Percentiles rank a stretch among this genome's conserved stretches.
Evolutionary conservation across 1,140 invertebrate genomes (phyloP).

Genomic region (Magallana gigas): DNA sequence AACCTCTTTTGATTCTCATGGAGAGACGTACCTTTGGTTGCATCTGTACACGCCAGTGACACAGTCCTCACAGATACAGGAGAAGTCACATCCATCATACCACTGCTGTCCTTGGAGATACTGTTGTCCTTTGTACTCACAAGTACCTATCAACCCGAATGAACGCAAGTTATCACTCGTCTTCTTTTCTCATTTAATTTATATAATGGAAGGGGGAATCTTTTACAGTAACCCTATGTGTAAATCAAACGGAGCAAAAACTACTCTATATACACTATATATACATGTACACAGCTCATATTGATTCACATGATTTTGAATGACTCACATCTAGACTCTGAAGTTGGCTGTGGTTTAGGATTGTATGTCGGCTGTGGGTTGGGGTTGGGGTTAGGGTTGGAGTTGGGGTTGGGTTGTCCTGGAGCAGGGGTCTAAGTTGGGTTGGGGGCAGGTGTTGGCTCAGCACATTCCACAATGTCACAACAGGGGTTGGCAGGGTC

Average conservation of each 20-base stretch:
- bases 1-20: not conserved
- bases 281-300: too few species aligned
- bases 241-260: too few species aligned
- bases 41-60: constrained; percentile 63
- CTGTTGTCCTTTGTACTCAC: constrained; percentile 58
- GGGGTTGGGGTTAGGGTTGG: not conserved
- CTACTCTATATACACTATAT: too few species aligned
- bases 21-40: constrained; percentile 40
- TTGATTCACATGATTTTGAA: too few species aligned
- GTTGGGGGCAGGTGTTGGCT: constrained; percentile 43
- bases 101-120: constrained; percentile 64
- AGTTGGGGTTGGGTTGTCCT: not conserved
- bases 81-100: constrained; percentile 61
- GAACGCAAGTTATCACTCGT: not conserved
- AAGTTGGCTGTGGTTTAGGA: not conserved
- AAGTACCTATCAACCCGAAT: constrained; percentile 53
- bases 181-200: too few species aligned
- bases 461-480: constrained; percentile 56
- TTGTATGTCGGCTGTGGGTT: not conserved
- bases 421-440: not conserved
- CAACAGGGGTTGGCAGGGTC: too few species aligned
- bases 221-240: too few species aligned
- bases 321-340: constrained; percentile 21
- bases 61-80: constrained; percentile 63
- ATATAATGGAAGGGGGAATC: too few species aligned